A percentile compares a stretch with the other conserved stretches of the same genome.
These are phyloP conservation scores for Macquaria ambigua DNA, from an alignment of 2,113 vertebrate species.

Conservation along the genomic window DNA sequence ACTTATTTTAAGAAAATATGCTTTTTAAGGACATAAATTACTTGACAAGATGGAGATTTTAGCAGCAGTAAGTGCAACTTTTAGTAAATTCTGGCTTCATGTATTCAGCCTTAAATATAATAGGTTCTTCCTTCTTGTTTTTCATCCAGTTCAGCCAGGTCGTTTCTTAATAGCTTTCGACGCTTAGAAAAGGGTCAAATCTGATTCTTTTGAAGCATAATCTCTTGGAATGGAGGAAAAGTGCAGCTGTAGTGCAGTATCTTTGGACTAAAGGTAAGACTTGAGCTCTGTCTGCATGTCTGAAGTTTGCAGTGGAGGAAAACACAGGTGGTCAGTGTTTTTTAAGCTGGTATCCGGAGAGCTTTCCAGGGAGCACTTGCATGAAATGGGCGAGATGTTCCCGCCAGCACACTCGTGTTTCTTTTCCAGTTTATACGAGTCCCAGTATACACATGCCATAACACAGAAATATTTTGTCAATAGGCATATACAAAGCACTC, in stretches of 20 bases:
- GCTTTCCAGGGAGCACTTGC: conserved; percentile 70
- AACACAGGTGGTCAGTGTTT: conserved; percentile 40
- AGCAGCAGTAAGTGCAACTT: too few relatives aligned
- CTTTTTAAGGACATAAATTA: too few relatives aligned
- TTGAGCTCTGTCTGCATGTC: not conserved
- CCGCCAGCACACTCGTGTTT: conserved; percentile 74
- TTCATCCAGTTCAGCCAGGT: not conserved
- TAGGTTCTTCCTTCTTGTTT: not conserved
- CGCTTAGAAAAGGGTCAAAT: not conserved
- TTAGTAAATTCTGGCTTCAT: too few relatives aligned
- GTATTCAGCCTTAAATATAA: not conserved
- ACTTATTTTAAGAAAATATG: too few relatives aligned
- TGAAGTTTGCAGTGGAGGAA: conserved; percentile 29
- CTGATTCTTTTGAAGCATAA: rapidly evolving
- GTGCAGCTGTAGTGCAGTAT: too few relatives aligned
- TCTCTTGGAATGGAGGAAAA: not conserved
- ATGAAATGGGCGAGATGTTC: conserved; percentile 67
- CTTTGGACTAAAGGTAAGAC: conserved; percentile 1
- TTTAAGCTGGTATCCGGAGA: conserved; percentile 17
- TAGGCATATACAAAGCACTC: conserved; percentile 82
- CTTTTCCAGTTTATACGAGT: conserved; percentile 76
- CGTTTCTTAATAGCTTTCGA: not conserved
- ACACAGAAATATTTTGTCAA: conserved; percentile 84
- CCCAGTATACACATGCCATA: conserved; percentile 82
- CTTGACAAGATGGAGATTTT: too few relatives aligned